Percentiles rank a stretch among this genome's conserved stretches.
These are phyloP conservation scores for Embidobia sp. DNA, from an alignment of 2,888 invertebrate genomes.

Conservation along the genomic window DNA sequence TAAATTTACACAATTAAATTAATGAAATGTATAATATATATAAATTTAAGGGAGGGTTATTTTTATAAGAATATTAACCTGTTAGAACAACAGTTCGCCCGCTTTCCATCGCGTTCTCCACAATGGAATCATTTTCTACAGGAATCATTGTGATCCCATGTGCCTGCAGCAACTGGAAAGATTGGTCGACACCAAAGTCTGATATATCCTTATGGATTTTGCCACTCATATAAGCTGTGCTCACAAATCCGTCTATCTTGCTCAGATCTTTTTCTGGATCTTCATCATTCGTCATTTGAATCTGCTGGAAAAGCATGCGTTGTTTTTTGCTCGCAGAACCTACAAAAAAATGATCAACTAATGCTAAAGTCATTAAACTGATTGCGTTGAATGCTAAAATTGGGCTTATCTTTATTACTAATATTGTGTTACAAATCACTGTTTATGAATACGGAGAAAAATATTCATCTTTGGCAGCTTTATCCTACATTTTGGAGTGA, in stretches of 20 bases:
- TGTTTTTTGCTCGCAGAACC: conserved; percentile 73
- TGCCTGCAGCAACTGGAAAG: conserved; percentile 88
- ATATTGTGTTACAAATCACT: too few species aligned
- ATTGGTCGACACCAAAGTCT: conserved; percentile 78
- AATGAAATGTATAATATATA: background rate
- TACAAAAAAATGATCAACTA: too few species aligned
- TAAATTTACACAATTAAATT: conserved; percentile 18
- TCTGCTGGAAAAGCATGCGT: conserved; percentile 77
- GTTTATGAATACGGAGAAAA: too few species aligned
- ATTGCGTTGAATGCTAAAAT: too few species aligned
- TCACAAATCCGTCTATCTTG: conserved; percentile 59
- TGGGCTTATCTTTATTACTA: too few species aligned
- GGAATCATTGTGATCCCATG: conserved; percentile 95
- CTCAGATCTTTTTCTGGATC: conserved; percentile 72
- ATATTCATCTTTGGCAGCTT: too few species aligned
- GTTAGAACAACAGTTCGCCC: conserved; percentile 93
- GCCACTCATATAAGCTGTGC: conserved; percentile 47
- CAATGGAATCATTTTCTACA: conserved; percentile 85
- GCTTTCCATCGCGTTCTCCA: conserved; percentile 88
- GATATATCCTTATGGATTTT: conserved; percentile 75
- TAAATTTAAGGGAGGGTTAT: too few species aligned
- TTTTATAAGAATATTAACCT: conserved; percentile 80
- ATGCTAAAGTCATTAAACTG: too few species aligned
- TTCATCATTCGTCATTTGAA: conserved; percentile 73
- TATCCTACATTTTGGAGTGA: too few species aligned